Conservation (phyloP, 2,888 invertebrate genomes). For the Timandra comae region DNA sequence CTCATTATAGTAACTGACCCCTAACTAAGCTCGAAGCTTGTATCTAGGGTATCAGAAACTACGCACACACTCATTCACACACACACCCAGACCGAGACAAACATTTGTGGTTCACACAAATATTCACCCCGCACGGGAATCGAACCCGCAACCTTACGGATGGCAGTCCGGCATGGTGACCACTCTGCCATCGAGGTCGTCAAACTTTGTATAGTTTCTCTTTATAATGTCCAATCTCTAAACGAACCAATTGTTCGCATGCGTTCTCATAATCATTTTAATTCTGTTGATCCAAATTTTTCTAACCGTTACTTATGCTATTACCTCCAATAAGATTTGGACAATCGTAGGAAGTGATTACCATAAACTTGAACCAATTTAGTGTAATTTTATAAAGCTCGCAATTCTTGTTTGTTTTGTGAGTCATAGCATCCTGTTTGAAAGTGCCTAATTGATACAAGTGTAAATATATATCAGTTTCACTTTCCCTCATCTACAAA, state of each 20-base stretch:
- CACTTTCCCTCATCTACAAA: conserved; percentile 67
- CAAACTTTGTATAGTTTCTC: conserved; percentile 11
- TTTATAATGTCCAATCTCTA: conserved; percentile 15
- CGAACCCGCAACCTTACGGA: no score
- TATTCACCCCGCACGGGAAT: no score
- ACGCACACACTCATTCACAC: no score
- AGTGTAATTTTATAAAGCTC: conserved; percentile 31
- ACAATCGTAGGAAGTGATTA: conserved; percentile 49
- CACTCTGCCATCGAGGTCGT: no score
- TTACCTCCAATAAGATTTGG: conserved; percentile 31
- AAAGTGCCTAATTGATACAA: conserved; percentile 58
- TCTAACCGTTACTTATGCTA: conserved; percentile 37
- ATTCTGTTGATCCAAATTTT: conserved; percentile 37
- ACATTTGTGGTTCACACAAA: no score
- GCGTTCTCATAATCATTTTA: conserved; percentile 45
- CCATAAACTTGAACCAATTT: conserved; percentile 36
- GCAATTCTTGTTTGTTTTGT: conserved; percentile 21
- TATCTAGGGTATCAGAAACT: no score
- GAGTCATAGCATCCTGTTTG: conserved; percentile 59
- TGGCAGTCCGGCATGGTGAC: no score
- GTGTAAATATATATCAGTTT: conserved; percentile 63
- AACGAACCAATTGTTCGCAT: conserved; percentile 30
- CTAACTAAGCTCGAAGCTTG: no score
- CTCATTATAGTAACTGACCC: no score
- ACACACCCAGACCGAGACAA: no score